phyloP scores from a whole-genome alignment of 1,140 invertebrate species.

The Lethrus apterus region DNA sequence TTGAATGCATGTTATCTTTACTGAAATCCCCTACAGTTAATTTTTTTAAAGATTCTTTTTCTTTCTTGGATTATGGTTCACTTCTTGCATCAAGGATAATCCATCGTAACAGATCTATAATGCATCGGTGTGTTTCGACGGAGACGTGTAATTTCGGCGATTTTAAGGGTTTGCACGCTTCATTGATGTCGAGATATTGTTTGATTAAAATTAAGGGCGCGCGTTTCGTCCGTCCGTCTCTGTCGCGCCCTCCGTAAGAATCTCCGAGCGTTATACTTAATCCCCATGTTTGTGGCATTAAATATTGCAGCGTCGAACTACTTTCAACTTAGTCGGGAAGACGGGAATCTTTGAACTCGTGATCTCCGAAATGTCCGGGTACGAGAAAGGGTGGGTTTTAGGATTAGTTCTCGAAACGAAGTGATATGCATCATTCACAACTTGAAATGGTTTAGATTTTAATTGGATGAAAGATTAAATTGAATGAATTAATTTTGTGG shows the following conservation, averaged over 20 bases:
- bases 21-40: no score
- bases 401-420: conserved; percentile 6
- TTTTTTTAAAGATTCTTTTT: no score
- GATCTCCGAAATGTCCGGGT: background rate
- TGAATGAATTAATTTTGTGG: no score
- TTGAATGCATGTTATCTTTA: no score
- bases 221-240: background rate
- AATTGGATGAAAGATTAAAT: no score
- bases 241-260: conserved; percentile 8
- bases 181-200: conserved; percentile 11
- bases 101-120: no score
- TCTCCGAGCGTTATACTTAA: conserved; percentile 9
- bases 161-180: conserved; percentile 9
- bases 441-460: no score
- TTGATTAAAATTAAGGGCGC: conserved; percentile 6
- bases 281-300: conserved; percentile 14
- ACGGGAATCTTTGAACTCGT: conserved; percentile 13
- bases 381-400: conserved; percentile 1
- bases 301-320: conserved; percentile 12
- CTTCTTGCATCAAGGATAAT: no score
- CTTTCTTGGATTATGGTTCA: no score
- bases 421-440: conserved; percentile 11
- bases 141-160: no score
- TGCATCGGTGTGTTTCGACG: no score
- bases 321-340: conserved; percentile 8